Conservation (phyloP, 2,888 invertebrate genomes). For the Sarcophaga rosellei region DNA sequence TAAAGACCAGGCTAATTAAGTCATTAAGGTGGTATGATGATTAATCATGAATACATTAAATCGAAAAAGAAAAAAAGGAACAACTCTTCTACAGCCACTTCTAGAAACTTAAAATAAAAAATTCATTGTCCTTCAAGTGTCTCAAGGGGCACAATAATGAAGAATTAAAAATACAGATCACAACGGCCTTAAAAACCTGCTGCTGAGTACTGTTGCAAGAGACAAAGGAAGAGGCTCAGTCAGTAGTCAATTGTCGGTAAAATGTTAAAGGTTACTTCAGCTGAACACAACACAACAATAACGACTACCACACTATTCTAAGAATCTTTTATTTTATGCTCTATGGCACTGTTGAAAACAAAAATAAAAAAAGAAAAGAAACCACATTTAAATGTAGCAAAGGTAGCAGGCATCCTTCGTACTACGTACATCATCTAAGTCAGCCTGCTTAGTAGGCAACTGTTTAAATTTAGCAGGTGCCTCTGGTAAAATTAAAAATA, state of each 20-base stretch:
- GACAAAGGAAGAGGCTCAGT: constrained; percentile 28
- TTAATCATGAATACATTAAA: constrained; percentile 66
- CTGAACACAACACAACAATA: constrained; percentile 30
- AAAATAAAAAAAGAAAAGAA: not conserved
- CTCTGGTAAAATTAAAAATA: constrained; percentile 21
- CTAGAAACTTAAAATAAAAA: constrained; percentile 10
- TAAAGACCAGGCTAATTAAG: constrained; percentile 62
- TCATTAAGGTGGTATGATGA: constrained; percentile 65
- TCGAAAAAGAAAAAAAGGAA: constrained; percentile 15
- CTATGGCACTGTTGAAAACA: constrained; percentile 3
- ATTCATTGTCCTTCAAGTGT: constrained; percentile 57
- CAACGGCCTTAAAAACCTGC: constrained; percentile 46
- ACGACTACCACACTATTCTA: constrained; percentile 27
- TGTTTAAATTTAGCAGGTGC: constrained; percentile 60
- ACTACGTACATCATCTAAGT: constrained; percentile 16
- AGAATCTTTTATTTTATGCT: constrained; percentile 49
- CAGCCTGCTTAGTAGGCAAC: not conserved
- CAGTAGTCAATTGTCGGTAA: constrained; percentile 60
- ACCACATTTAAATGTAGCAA: constrained; percentile 36
- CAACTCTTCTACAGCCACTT: constrained; percentile 25
- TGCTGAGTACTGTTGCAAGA: constrained; percentile 45
- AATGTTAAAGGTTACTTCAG: constrained; percentile 64
- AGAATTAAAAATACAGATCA: constrained; percentile 38
- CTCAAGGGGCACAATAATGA: constrained; percentile 21
- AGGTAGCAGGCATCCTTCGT: not conserved